Evolutionary conservation across 2,888 invertebrate species (phyloP), one percentile per base, ranked within the genome.

Genomic region (Chirona hameri): DNA sequence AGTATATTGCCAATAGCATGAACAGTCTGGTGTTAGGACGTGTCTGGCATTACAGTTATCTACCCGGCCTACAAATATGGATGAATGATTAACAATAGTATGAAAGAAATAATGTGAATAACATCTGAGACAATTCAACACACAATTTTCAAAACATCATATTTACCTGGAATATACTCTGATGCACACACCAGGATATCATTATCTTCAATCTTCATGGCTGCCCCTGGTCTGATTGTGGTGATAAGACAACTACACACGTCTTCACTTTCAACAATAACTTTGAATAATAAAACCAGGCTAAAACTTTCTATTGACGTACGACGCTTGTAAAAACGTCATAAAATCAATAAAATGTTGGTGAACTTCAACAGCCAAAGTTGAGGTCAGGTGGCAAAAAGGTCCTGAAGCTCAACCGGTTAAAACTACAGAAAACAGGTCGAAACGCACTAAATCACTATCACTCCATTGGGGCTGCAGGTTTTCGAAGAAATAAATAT

Each of bases 121-220:
- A n/a, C n/a, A n/a, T n/a, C n/a, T n/a, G n/a, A n/a, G n/a, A n/a
- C n/a, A n/a, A n/a, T n/a, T n/a, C n/a, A n/a, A n/a, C n/a, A n/a
- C n/a, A n/a, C n/a, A n/a, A n/a, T n/a, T n/a, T n/a, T n/a, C n/a
- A n/a, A n/a, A n/a, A n/a, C n/a, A n/a, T n/a, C n/a, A n/a, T n/a
- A 69, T 24, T 12, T 31, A 72, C 72, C 72, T 72, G 72, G 72
- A 18, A 72, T 29, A 18, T 72, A 72, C 15, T 72, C 72, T 18
- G 72, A 72, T 24, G 72, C 72, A 72, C 72, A 72, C 29, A 72
- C 72, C 5, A 72, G 27, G 72, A 72, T 72, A 18, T 72, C 72
- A 31, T 31, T 72, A 10, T 72, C 72, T 72, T 72, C 72, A 27
- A 72, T 72, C 27, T 72, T 72, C 72, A 72, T 72, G 72, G 31